Conservation (phyloP, 2,797 vertebrate genomes). For the Lagocephalus sceleratus region DNA sequence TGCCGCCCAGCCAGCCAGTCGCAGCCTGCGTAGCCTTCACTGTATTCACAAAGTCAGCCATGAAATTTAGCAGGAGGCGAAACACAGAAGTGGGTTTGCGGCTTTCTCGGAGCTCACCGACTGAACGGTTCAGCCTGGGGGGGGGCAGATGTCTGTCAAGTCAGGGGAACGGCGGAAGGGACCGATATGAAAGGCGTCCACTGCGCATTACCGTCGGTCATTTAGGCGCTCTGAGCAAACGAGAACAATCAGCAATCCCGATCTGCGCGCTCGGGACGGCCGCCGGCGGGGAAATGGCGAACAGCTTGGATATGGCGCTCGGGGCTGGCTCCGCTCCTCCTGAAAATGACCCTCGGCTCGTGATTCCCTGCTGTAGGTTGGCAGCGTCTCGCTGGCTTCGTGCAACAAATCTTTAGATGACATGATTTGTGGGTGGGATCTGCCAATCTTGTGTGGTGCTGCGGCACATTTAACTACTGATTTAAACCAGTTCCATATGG, state of each 20-base stretch:
- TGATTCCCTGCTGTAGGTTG: slow-evolving; percentile 37
- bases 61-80: slow-evolving; percentile 49
- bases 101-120: slow-evolving; percentile 32
- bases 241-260: slow-evolving; percentile 32
- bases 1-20: slow-evolving; percentile 37
- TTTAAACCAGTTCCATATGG: slow-evolving; percentile 70
- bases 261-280: slow-evolving; percentile 43
- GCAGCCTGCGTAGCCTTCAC: slow-evolving; percentile 29
- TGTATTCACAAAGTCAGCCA: slow-evolving; percentile 54
- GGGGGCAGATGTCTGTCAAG: slow-evolving; percentile 32
- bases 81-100: slow-evolving; percentile 45
- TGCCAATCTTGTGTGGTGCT: slow-evolving; percentile 65
- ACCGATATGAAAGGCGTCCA: slow-evolving; percentile 34
- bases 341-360: slow-evolving; percentile 37
- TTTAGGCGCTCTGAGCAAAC: slow-evolving; percentile 45
- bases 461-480: slow-evolving; percentile 64
- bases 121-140: slow-evolving; percentile 29
- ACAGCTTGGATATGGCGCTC: slow-evolving; percentile 61
- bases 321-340: slow-evolving; percentile 34
- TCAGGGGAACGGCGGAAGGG: slow-evolving; percentile 25
- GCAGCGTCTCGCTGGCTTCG: slow-evolving; percentile 47
- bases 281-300: slow-evolving; percentile 55
- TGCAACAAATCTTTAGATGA: slow-evolving; percentile 49
- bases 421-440: slow-evolving; percentile 61
- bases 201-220: slow-evolving; percentile 34